Evolutionary conservation across 2,888 invertebrate species (phyloP).

Genomic region (Antitype chi): DNA sequence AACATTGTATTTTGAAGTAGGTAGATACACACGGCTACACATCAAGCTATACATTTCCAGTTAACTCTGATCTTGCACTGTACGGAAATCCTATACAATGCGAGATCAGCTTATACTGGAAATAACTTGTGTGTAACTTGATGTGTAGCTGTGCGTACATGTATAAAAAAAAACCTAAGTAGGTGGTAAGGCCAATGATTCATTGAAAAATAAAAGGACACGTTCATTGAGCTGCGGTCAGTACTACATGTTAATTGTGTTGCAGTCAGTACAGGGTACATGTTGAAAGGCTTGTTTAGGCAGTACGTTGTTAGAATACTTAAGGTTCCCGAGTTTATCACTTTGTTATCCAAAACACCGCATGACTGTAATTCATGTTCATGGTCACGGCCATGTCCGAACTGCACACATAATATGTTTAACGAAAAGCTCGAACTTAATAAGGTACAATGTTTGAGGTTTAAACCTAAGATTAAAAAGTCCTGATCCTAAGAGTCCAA

Average conservation of each 20-base stretch:
- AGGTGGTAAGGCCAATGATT: background rate
- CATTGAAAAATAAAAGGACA: background rate
- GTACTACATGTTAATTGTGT: background rate
- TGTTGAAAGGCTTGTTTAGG: background rate
- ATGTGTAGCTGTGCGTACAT: too few relatives aligned
- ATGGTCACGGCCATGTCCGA: background rate
- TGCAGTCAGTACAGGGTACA: too few relatives aligned
- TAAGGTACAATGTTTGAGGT: background rate
- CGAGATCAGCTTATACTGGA: too few relatives aligned
- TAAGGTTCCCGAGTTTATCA: background rate
- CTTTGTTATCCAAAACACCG: background rate
- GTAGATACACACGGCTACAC: too few relatives aligned
- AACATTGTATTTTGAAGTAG: background rate
- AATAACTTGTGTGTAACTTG: too few relatives aligned
- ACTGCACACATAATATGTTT: background rate
- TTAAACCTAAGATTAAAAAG: too few relatives aligned
- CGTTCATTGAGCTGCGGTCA: background rate
- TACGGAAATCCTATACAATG: too few relatives aligned
- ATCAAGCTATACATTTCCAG: too few relatives aligned
- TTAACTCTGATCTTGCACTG: too few relatives aligned
- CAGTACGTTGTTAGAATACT: slow-evolving; percentile 2
- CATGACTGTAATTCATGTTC: background rate
- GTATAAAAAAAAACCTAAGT: too few relatives aligned
- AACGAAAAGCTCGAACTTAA: background rate
- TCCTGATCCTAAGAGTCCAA: background rate